Evolutionary conservation across 2,888 invertebrate genomes (phyloP), one percentile per base, ranked within the genome.

Genomic region (Copidosoma aretas): DNA sequence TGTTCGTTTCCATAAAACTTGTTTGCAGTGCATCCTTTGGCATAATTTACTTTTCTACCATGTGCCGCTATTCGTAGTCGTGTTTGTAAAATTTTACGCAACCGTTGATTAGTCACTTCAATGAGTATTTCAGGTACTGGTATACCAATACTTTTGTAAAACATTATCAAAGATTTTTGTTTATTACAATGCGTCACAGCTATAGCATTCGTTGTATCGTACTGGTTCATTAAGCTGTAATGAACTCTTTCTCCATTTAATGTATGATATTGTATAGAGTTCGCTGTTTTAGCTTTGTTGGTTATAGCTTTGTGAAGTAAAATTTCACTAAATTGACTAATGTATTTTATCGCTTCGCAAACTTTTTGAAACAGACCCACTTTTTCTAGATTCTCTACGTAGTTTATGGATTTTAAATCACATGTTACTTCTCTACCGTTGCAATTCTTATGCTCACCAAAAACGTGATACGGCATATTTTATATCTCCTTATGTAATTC

Each of bases 271-370:
- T 64, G 32, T 3, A 61, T 12, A 1, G 56, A 14, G 21, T 71
- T 65, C 3, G 54, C 49, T 1, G 60, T 25, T 57, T 71, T 61
- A 1, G 62, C 71, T 14, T 24, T 15, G 21, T 71, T 69, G 21
- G 57, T 69, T 10, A 63, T 64, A 3, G 62, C 14, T 25, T 15
- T 54, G 15, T 58, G 24, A 25, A 76, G 43, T 17, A 76, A 63
- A 60, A 74, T 75, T 10, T 68, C 61, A 14, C 69, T 68, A 46
- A 72, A 64, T 5, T 60, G 17, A 58, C 69, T 68, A n/a, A 73
- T 49, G 56, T 61, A 39, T 0, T 53, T 17, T 3, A 73, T 61
- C 4, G 67, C 32, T 32, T 32, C 8, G 32, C 8, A 3, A 32
- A 32, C 8, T 32, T 32, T 32, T 32, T 32, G 32, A 32, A 8